A percentile compares a stretch with the other conserved stretches of the same genome.
Conservation (phyloP, 2,888 invertebrate species). For the Exocentrus adspersus region DNA sequence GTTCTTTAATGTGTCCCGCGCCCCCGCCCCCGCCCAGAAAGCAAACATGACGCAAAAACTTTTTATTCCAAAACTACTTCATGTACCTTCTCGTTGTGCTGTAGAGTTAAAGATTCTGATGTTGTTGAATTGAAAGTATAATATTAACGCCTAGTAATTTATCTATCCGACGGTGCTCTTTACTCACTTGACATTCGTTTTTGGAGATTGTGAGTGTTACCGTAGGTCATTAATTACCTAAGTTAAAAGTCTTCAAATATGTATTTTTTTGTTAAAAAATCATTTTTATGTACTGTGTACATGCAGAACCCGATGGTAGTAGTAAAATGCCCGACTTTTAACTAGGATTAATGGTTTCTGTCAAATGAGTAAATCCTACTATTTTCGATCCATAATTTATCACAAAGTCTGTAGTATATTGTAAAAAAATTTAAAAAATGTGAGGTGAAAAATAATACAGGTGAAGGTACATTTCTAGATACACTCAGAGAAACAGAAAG, state of each 20-base stretch:
- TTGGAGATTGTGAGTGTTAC: not conserved
- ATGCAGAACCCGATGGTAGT: too few species aligned
- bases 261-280: not conserved
- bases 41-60: slow-evolving; percentile 59
- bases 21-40: slow-evolving; percentile 61
- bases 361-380: slow-evolving; percentile 19
- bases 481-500: not conserved
- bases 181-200: slow-evolving; percentile 24
- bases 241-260: slow-evolving; percentile 10
- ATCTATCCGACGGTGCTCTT: slow-evolving; percentile 20
- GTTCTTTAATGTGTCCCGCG: slow-evolving; percentile 48
- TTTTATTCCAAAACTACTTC: slow-evolving; percentile 49
- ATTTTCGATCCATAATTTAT: slow-evolving; percentile 11
- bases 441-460: slow-evolving; percentile 12
- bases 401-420: slow-evolving; percentile 16
- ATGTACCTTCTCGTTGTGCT: slow-evolving; percentile 54
- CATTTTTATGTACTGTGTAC: too few species aligned
- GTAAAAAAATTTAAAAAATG: too few species aligned
- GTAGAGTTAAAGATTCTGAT: slow-evolving; percentile 32
- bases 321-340: not conserved
- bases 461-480: slow-evolving; percentile 17
- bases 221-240: not conserved
- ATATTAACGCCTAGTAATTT: slow-evolving; percentile 16
- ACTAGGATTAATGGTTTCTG: not conserved
- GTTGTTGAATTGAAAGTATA: slow-evolving; percentile 19